Conservation (phyloP, 2,888 invertebrate genomes). For the Pseudoips prasinana region DNA sequence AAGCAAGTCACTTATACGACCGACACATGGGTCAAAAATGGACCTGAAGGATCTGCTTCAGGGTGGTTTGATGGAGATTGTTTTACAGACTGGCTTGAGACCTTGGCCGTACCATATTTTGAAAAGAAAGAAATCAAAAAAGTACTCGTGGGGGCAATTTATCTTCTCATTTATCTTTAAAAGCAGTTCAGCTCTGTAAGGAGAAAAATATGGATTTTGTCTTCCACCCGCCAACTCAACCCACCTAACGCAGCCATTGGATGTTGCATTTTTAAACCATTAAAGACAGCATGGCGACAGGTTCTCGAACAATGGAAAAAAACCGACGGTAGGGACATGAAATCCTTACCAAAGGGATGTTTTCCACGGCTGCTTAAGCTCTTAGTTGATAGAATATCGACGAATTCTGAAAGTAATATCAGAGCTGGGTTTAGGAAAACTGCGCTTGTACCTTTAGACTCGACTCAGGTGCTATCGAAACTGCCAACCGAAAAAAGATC, state of each 20-base stretch:
- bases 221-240: constrained; percentile 42
- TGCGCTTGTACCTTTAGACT: constrained; percentile 17
- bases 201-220: constrained; percentile 46
- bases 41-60: constrained; percentile 38
- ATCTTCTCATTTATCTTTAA: constrained; percentile 39
- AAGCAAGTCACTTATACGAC: constrained; percentile 40
- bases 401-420: constrained; percentile 13
- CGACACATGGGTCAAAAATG: constrained; percentile 46
- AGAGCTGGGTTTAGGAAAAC: constrained; percentile 20
- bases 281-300: constrained; percentile 33
- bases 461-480: constrained; percentile 9
- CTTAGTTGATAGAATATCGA: constrained; percentile 10
- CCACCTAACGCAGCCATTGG: constrained; percentile 45
- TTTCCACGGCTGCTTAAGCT: constrained; percentile 23
- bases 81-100: constrained; percentile 36
- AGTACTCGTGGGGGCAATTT: constrained; percentile 49
- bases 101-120: constrained; percentile 12
- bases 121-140: not conserved
- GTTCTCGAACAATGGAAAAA: constrained; percentile 27
- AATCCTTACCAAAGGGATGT: constrained; percentile 21
- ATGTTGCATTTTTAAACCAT: constrained; percentile 45
- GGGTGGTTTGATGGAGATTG: constrained; percentile 44
- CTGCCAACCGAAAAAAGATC: constrained; percentile 8
- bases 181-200: constrained; percentile 34
- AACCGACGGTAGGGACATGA: constrained; percentile 16